Evolutionary conservation across 2,888 invertebrate genomes (phyloP), one percentile per base, ranked within the genome.

Genomic region (Melanotus villosus): DNA sequence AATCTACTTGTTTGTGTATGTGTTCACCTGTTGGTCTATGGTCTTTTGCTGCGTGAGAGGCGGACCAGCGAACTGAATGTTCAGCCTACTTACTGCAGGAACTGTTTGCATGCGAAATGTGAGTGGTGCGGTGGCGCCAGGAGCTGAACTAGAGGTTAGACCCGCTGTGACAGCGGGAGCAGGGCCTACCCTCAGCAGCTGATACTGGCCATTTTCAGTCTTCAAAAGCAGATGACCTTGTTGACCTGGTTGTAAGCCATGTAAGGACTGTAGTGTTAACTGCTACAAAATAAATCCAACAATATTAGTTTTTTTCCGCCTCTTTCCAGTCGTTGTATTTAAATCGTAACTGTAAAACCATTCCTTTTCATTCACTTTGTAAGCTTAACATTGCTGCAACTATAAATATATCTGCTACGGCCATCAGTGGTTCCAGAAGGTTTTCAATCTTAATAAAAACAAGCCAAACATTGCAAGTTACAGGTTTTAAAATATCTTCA

Each of bases 201-300:
- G 97, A 86, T 94, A 95, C 86, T 96, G 96, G 82, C 98, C 98
- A 89, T 95, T 97, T 88, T 98, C 98, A 83, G 97, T 98, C 89
- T 97, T 97, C 85, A 98, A 89, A 84, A 98, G 90, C 85, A 98
- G 89, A 84, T 96, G 94, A 72, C 92, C 92, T 86, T 94, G 95
- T 85, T 95, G 93, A 84, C 94, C 93, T 77, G 94, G 92, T 87
- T 94, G 95, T 77, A 95, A 89, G 83, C 93, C 92, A 85, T 93
- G 93, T 81, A 96, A 89, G 82, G 94, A 90, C 88, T 95, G 94
- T 86, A 96, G 89, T 81, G 96, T 95, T 87, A 95, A 92, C 91
- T 94, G 85, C 85, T 85, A 80, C 75, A 91, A 59, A 65, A 56
- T 21, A 26, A 60, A 47, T 26, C 14, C 26, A 54, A 32, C 12